Conservation (phyloP, 2,888 invertebrate genomes). For the Lasioglossum oenotherae region DNA sequence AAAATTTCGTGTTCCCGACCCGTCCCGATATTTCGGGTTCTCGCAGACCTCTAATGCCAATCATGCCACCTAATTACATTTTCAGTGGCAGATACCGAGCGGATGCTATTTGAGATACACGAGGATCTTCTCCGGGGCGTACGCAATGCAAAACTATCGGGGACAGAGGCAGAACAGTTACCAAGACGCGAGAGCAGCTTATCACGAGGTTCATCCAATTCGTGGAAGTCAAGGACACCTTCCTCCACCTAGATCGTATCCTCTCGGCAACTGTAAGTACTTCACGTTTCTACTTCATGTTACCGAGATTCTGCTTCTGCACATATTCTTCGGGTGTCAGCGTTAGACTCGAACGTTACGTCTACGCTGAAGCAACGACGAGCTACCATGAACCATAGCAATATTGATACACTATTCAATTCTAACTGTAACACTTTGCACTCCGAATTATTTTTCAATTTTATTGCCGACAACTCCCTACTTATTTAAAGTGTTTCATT, state of each 20-base stretch:
- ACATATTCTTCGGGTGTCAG: background rate
- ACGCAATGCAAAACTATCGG: slow-evolving; percentile 74
- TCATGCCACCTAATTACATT: slow-evolving; percentile 58
- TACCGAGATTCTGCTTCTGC: background rate
- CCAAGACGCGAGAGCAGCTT: slow-evolving; percentile 76
- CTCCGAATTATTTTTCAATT: no score
- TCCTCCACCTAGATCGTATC: slow-evolving; percentile 61
- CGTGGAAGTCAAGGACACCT: slow-evolving; percentile 68
- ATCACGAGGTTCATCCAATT: slow-evolving; percentile 79
- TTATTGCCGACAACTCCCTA: no score
- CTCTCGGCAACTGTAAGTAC: slow-evolving; percentile 78
- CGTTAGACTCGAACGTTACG: background rate
- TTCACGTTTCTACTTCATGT: background rate
- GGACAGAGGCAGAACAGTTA: slow-evolving; percentile 74
- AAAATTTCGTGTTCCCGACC: no score
- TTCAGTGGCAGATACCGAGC: slow-evolving; percentile 80
- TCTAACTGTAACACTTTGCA: no score
- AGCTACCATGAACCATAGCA: background rate
- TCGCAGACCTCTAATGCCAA: no score
- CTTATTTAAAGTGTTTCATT: no score
- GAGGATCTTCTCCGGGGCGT: slow-evolving; percentile 80
- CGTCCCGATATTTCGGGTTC: no score
- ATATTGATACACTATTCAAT: no score
- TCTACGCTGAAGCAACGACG: background rate
- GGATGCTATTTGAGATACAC: slow-evolving; percentile 81